Evolutionary conservation across 2,797 vertebrate genomes (phyloP), one percentile per base, ranked within the genome.

Genomic region (Cyclopterus lumpus): DNA sequence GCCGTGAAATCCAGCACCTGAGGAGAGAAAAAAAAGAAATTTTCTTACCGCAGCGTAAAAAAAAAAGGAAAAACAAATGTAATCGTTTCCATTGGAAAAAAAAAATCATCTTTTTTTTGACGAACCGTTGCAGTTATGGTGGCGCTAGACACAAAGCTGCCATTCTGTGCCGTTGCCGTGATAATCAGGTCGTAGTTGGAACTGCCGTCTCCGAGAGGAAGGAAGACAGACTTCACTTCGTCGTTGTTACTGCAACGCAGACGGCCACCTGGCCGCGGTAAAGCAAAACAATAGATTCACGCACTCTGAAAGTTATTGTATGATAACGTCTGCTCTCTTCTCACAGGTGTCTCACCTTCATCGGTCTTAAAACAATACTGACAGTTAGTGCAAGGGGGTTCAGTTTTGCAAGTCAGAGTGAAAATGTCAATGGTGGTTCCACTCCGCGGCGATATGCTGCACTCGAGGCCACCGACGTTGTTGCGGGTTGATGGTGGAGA

Each of bases 391-490:
- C 62, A 93, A 81, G 46, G 24, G 10, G 12, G 32, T 22, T 14
- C 0, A 30, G 79, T 0, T 0, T 30, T 74, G 81, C 97, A 99
- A 67, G 75, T 93, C 79, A 97, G 85, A 3, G n/a, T 55, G 75
- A 97, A 98, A 2, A 72, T 59, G 1, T 93, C 94, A 58, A 97
- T 86, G 34, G 94, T 64, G 0, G 95, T 93, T 51, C 97, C 97
- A 44, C 61, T 85, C 1, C 6, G 0, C 0, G 96, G 97, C 1
- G 66, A 38, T 42, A 95, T 75, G 0, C 12, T 36, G 34, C 97
- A 97, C 1, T 16, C 46, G 0, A 96, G 93, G 10, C 8, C 1
- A 0, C 36, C 28, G 36, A 7, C 4, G 22, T 15, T 46, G 12
- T 5, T 55, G 22, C 48, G 61, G 11, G 69, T 73, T 10, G 32